A percentile compares a stretch with the other conserved stretches of the same genome.
phyloP scores from a whole-genome alignment of 2,888 invertebrate species.

The Odiellus spinosus region DNA sequence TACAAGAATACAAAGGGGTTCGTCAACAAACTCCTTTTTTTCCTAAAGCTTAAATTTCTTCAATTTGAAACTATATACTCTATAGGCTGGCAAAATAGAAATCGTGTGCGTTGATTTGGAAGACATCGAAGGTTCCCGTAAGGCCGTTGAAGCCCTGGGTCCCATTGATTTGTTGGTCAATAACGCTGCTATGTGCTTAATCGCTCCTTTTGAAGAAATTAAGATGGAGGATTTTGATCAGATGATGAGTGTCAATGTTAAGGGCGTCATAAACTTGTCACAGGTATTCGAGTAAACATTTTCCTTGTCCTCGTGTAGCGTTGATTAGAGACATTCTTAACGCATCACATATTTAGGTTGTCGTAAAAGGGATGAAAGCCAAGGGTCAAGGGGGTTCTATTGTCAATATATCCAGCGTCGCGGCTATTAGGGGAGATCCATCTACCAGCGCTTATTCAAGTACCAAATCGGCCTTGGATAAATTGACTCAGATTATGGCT shows the following conservation, averaged over 20 bases:
- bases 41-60: no score
- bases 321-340: no score
- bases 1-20: no score
- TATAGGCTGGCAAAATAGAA: slow-evolving; percentile 34
- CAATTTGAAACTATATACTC: no score
- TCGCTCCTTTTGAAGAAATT: slow-evolving; percentile 52
- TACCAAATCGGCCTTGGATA: slow-evolving; percentile 76
- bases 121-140: slow-evolving; percentile 56
- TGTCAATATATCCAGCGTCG: slow-evolving; percentile 81
- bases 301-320: no score
- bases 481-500: slow-evolving; percentile 64
- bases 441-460: slow-evolving; percentile 69
- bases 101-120: slow-evolving; percentile 52
- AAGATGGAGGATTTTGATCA: slow-evolving; percentile 51
- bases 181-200: slow-evolving; percentile 61
- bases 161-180: slow-evolving; percentile 69
- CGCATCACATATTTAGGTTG: no score
- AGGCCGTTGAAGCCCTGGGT: slow-evolving; percentile 43
- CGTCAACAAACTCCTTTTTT: no score
- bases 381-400: slow-evolving; percentile 56
- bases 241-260: slow-evolving; percentile 15
- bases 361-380: slow-evolving; percentile 53
- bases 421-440: slow-evolving; percentile 43
- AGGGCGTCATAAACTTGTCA: slow-evolving; percentile 59
- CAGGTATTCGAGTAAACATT: no score